These are phyloP conservation scores for Dasypogon diadema DNA, from an alignment of 2,888 invertebrate species.

Conservation along the genomic window DNA sequence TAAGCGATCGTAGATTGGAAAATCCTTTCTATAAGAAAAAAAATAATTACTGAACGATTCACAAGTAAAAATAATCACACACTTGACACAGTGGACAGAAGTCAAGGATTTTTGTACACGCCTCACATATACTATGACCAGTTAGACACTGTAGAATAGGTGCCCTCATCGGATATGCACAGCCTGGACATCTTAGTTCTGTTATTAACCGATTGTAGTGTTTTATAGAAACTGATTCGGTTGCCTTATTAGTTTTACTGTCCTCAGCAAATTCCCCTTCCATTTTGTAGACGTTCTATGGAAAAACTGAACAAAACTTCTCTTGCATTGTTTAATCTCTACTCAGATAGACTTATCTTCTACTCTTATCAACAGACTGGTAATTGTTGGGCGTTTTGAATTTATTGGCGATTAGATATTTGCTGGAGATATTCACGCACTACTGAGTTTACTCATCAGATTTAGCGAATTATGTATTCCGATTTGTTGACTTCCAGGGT, in stretches of 20 bases:
- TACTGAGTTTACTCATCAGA: too few species aligned
- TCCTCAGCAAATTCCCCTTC: neutral
- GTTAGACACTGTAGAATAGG: constrained; percentile 65
- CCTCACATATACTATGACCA: constrained; percentile 66
- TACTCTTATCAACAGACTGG: too few species aligned
- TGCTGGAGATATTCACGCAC: too few species aligned
- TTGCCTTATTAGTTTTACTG: too few species aligned
- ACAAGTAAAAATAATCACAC: constrained; percentile 55
- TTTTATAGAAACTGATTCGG: constrained; percentile 59
- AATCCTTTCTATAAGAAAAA: constrained; percentile 70
- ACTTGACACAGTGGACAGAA: constrained; percentile 67
- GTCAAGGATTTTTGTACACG: constrained; percentile 64
- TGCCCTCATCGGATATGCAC: constrained; percentile 66
- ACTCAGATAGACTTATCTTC: too few species aligned
- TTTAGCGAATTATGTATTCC: too few species aligned
- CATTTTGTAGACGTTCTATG: neutral
- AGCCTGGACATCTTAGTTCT: constrained; percentile 67
- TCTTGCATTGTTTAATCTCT: too few species aligned
- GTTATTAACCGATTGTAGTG: constrained; percentile 67
- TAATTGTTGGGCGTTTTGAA: too few species aligned
- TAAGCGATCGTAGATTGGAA: constrained; percentile 71
- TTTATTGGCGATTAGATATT: too few species aligned
- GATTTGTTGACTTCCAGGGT: too few species aligned
- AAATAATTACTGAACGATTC: neutral
- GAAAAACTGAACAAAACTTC: neutral